phyloP scores from a whole-genome alignment of 2,797 vertebrate species.

The Nannoperca obscura region DNA sequence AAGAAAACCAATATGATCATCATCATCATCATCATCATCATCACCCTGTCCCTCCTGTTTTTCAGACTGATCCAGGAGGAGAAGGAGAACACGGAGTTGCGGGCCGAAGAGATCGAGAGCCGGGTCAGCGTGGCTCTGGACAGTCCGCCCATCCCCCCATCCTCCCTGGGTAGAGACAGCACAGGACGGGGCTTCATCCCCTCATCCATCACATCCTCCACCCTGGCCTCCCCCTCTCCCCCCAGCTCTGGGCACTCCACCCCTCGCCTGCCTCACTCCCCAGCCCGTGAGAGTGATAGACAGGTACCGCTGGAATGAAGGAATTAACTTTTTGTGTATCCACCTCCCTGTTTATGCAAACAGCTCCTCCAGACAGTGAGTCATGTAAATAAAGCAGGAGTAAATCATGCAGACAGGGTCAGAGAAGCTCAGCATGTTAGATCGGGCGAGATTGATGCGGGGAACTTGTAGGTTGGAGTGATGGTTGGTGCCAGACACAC shows the following conservation, averaged over 20 bases:
- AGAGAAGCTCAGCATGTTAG: slow-evolving; percentile 21
- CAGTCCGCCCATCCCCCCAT: slow-evolving; percentile 81
- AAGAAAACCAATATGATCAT: neutral
- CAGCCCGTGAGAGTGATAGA: slow-evolving; percentile 88
- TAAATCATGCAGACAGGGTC: slow-evolving; percentile 29
- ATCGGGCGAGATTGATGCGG: slow-evolving; percentile 25
- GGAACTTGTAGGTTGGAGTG: neutral
- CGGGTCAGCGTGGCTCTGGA: slow-evolving; percentile 89
- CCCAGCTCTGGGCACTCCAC: slow-evolving; percentile 93
- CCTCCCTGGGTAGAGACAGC: slow-evolving; percentile 84
- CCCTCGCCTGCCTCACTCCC: slow-evolving; percentile 89
- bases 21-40: too few species aligned
- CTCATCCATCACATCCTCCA: slow-evolving; percentile 90
- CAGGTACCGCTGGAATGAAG: slow-evolving; percentile 71
- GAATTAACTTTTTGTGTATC: slow-evolving; percentile 9
- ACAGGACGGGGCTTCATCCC: slow-evolving; percentile 88
- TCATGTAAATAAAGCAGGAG: slow-evolving; percentile 45
- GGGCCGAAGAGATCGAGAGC: slow-evolving; percentile 92
- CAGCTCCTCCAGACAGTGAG: slow-evolving; percentile 55
- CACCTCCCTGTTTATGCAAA: slow-evolving; percentile 53
- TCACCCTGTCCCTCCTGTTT: too few species aligned
- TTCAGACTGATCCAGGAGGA: slow-evolving; percentile 92
- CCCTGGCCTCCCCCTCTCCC: slow-evolving; percentile 91
- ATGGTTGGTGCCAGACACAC: slow-evolving; percentile 22
- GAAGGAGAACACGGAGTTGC: slow-evolving; percentile 92